Base-by-base conservation (phyloP, 1,140 invertebrate species). In the Pomacea maculata region DNA sequence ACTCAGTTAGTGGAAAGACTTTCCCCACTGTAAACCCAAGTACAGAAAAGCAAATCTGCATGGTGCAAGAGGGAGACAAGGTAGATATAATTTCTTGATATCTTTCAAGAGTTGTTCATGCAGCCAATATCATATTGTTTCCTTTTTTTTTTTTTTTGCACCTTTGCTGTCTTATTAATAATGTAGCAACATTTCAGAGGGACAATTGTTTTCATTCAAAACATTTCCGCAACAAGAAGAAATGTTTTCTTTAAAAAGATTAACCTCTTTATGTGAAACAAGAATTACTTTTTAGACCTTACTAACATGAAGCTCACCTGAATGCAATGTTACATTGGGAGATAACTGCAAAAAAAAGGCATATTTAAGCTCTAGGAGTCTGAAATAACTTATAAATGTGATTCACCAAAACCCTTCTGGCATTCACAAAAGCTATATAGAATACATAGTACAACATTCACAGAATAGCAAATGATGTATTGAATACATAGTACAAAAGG, bases 1-100 rank as follows among this genome's bases (percentile, higher is more conserved):
- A 97, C 89, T 93, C 96, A 8, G 92, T 93, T 1, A 95, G 95
- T 79, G 96, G 96, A 0, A 96, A 96, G 90, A 98, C 95, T 3
- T 99, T 99, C 90, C 92, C 94, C 45, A 97, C 96, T 0, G 91
- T 96, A 78, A 98, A 98, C 92, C 97, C 97, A 80, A 93, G 94
- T 14, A 96, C 94, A 86, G 96, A 94, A 71, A 92, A 94, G 85
- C 94, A 95, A 82, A 97, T 99, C 81, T 92, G 92, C 68, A 92
- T 97, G 87, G 94, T 98, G 17, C 93, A 96, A 73, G 96, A 97
- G 93, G 97, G 94, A n/a, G 94, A 95, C 83, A 95, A 95, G 91
- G 93, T 88, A 84, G 71, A 19, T 10, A 17, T 21, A 19, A 10
- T 29, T 17, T 61, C 10, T 55, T 75, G 15, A 11, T 19, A n/a